A percentile compares a stretch with the other conserved stretches of the same genome.
Conservation (phyloP, 2,113 vertebrate species). For the Phylloscopus whistleri region DNA sequence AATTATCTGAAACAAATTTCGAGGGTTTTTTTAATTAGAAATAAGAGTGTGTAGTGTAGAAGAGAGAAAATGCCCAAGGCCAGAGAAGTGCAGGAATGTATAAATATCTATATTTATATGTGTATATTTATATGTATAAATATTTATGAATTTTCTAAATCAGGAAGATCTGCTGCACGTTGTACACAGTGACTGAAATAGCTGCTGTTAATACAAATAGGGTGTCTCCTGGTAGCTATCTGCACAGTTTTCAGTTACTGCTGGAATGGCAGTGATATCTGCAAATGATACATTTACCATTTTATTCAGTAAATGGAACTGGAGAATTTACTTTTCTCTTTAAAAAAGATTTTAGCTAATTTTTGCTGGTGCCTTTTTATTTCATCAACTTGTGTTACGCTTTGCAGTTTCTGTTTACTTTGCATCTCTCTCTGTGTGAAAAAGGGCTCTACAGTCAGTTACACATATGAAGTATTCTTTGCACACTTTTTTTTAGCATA, state of each 20-base stretch:
- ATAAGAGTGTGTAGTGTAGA: background rate
- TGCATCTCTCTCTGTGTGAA: background rate
- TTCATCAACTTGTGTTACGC: background rate
- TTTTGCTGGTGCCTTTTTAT: background rate
- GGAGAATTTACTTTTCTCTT: background rate
- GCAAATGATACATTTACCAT: background rate
- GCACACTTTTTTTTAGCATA: background rate
- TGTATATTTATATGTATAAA: background rate
- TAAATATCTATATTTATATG: background rate
- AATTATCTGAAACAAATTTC: background rate
- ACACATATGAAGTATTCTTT: background rate
- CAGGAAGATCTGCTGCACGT: constrained; percentile 6
- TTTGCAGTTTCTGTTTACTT: background rate
- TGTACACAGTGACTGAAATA: background rate
- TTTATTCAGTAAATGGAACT: background rate
- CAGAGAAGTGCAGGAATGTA: background rate
- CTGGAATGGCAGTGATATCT: background rate
- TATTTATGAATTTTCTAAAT: background rate
- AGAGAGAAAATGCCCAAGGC: background rate
- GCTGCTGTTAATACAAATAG: background rate
- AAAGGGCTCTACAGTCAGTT: background rate
- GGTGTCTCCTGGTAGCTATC: background rate
- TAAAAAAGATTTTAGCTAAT: background rate
- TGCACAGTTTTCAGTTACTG: background rate
- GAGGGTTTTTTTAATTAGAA: background rate